Evolutionary conservation across 1,140 invertebrate species (phyloP).

Genomic region (Dryas iulia): DNA sequence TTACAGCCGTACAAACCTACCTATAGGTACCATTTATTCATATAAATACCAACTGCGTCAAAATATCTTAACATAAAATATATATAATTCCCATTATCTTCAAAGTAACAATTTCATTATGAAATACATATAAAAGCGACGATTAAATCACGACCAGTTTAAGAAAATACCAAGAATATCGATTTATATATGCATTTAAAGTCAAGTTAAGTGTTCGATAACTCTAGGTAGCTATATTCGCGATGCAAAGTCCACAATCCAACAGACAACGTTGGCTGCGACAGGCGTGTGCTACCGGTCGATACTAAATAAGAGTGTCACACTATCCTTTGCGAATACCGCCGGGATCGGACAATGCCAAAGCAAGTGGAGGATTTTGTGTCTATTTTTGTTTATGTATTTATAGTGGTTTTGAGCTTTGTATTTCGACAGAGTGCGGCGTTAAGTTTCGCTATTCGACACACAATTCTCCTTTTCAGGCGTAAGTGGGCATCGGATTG

Average conservation of each 20-base stretch:
- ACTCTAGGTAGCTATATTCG: background rate
- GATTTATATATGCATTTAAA: background rate
- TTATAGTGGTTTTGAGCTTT: too few relatives aligned
- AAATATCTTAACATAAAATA: too few relatives aligned
- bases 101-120: background rate
- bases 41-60: too few relatives aligned
- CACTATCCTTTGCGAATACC: slow-evolving; percentile 64
- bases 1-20: too few relatives aligned
- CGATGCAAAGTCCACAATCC: slow-evolving; percentile 10
- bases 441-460: too few relatives aligned
- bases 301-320: slow-evolving; percentile 76
- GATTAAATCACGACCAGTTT: background rate
- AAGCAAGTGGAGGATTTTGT: background rate
- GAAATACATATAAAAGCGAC: background rate
- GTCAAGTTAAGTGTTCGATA: background rate
- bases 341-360: slow-evolving; percentile 40
- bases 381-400: background rate
- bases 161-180: background rate
- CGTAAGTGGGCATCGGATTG: too few relatives aligned
- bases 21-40: too few relatives aligned
- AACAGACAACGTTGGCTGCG: slow-evolving; percentile 30
- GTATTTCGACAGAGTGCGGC: too few relatives aligned
- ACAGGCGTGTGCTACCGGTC: slow-evolving; percentile 64
- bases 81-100: background rate
- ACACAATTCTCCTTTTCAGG: too few relatives aligned